Evolutionary conservation across 1,140 invertebrate species (phyloP).

Genomic region (Temnothorax nylanderi): DNA sequence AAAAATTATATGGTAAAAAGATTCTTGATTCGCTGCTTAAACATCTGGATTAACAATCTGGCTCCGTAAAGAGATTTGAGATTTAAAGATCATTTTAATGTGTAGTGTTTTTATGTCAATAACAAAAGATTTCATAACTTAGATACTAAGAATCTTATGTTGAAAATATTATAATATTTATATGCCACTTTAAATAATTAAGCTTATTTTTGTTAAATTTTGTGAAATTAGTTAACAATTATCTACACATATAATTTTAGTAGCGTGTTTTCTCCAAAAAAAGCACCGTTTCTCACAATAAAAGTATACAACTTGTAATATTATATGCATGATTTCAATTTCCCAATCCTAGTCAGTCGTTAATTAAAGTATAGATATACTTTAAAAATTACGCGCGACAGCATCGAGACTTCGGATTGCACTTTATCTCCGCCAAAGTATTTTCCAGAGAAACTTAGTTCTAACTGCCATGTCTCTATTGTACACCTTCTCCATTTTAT

Average conservation of each 20-base stretch:
- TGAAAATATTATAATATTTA: slow-evolving; percentile 2
- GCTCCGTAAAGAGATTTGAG: not conserved
- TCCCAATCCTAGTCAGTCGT: not conserved
- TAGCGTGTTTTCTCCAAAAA: too few species aligned
- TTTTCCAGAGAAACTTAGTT: slow-evolving; percentile 16
- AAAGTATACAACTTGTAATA: slow-evolving; percentile 1
- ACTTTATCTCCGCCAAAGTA: not conserved
- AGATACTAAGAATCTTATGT: not conserved
- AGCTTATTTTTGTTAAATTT: slow-evolving; percentile 8
- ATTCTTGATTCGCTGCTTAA: not conserved
- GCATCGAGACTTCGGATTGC: not conserved
- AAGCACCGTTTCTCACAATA: not conserved
- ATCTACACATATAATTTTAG: not conserved
- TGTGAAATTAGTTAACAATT: not conserved
- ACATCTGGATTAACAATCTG: not conserved
- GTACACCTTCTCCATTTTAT: not conserved
- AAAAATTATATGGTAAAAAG: slow-evolving; percentile 9
- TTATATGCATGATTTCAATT: slow-evolving; percentile 17
- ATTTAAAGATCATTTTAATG: not conserved
- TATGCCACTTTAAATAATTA: slow-evolving; percentile 1
- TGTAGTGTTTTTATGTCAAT: not conserved
- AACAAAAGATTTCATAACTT: not conserved
- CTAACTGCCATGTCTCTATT: not conserved
- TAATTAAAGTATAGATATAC: slow-evolving; percentile 13
- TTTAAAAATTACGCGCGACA: slow-evolving; percentile 13